phyloP scores from a whole-genome alignment of 2,888 invertebrate species.

The Nymphalis urticae region DNA sequence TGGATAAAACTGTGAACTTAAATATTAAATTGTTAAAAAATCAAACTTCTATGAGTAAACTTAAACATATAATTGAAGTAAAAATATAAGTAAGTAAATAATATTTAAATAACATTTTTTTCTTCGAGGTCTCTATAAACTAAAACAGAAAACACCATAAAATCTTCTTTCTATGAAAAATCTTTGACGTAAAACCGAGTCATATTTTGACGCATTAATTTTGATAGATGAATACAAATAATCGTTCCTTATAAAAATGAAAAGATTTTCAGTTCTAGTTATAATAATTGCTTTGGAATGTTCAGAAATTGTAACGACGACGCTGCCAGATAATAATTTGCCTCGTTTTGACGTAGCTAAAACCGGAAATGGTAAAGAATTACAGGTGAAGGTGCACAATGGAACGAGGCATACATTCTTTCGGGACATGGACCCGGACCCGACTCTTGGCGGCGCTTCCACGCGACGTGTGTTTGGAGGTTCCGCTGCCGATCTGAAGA shows the following conservation, averaged over 20 bases:
- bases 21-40: too few relatives aligned
- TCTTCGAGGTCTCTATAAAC: too few relatives aligned
- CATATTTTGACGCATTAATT: constrained; percentile 2
- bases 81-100: too few relatives aligned
- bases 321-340: not conserved
- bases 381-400: constrained; percentile 1
- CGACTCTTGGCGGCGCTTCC: constrained; percentile 7
- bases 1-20: too few relatives aligned
- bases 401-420: constrained; percentile 49
- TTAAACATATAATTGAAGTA: too few relatives aligned
- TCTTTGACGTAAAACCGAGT: not conserved
- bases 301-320: not conserved
- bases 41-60: too few relatives aligned
- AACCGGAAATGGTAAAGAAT: not conserved
- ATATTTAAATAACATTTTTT: too few relatives aligned
- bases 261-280: not conserved
- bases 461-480: constrained; percentile 68
- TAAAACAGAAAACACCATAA: not conserved
- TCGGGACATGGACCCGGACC: constrained; percentile 42
- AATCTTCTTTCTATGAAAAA: not conserved
- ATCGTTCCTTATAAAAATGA: not conserved
- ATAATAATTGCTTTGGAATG: not conserved
- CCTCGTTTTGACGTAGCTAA: not conserved
- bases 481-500: constrained; percentile 41
- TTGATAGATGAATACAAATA: constrained; percentile 3